These are phyloP conservation scores for Scaptomyza caliginosa DNA, from an alignment of 2,888 invertebrate genomes.

Conservation along the genomic window DNA sequence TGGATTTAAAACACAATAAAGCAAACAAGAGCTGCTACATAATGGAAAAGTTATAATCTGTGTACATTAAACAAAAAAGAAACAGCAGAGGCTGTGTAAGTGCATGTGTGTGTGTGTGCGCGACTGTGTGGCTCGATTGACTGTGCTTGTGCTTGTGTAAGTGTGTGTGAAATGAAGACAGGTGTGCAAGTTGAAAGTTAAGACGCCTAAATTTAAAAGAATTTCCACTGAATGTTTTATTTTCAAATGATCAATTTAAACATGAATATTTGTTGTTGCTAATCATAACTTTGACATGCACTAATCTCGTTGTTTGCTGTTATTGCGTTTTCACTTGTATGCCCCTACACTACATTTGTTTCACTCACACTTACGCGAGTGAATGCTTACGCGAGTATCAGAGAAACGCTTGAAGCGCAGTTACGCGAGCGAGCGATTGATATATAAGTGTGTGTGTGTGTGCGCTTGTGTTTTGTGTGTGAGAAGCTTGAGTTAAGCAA, in stretches of 20 bases:
- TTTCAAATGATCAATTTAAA: conserved; percentile 26
- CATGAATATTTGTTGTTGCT: conserved; percentile 35
- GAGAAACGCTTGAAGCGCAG: conserved; percentile 65
- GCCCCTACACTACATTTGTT: conserved; percentile 51
- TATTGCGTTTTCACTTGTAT: conserved; percentile 72
- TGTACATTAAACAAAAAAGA: conserved; percentile 40
- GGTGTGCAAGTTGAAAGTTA: conserved; percentile 35
- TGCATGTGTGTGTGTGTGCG: conserved; percentile 18
- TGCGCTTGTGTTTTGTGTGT: conserved; percentile 30
- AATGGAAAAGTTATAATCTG: conserved; percentile 24
- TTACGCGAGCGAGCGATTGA: conserved; percentile 53
- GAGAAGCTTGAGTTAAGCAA: conserved; percentile 24
- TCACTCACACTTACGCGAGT: conserved; percentile 50
- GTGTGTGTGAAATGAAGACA: conserved; percentile 55
- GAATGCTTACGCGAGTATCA: conserved; percentile 9
- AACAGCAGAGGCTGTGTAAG: conserved; percentile 18
- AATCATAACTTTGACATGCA: conserved; percentile 50
- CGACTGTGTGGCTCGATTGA: conserved; percentile 10
- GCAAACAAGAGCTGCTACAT: conserved; percentile 17
- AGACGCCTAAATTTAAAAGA: conserved; percentile 28
- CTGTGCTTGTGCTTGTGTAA: conserved; percentile 24
- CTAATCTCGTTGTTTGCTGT: conserved; percentile 53
- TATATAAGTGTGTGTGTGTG: conserved; percentile 31
- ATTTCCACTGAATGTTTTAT: conserved; percentile 15
- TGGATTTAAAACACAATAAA: conserved; percentile 9